Evolutionary conservation across 2,797 vertebrate species (phyloP), one percentile per base, ranked within the genome.

Genomic region (Hydrophis major): DNA sequence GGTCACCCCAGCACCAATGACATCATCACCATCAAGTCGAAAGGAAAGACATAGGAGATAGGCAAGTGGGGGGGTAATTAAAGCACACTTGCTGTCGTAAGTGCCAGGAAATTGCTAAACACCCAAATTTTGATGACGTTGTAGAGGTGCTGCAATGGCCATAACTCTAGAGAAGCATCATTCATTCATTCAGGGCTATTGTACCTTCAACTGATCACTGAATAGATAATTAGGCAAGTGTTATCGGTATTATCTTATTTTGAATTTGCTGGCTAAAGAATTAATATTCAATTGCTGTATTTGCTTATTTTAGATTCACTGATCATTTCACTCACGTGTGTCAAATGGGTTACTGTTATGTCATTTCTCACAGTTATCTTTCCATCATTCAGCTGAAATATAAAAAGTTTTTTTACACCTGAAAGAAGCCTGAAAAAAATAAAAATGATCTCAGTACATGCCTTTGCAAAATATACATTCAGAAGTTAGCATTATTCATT

Each of bases 331-430:
- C 99, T 98, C 97, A 99, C 99, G n/a, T 98, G 98, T 32, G 99
- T 99, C 96, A 99, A 98, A 96, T 99, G 99, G 94, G 99, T 99
- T 66, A 99, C 98, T 87, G 98, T 98, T 91, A 99, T 98, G 88
- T 99, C 98, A 92, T 98, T 99, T 96, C 98, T 98, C 83, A 99
- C 99, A 2, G 98, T 98, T 94, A 99, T 98, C 96, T 99, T 99
- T 14, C 99, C 99, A 4, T 99, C 99, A 47, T 98, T 98, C 94
- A 99, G 97, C 92, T 99, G 99, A 97, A 99, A 99, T 96, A 99
- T 98, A 94, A 99, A 99, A 94, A 99, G 98, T 92, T 99, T 99
- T 97, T 99, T 99, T 60, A 99, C 99, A 32, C 99, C 99, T 69
- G 99, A 99, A 94, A 99, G 98, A 92, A 99, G 98, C 99, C 99